Evolutionary conservation across 2,888 invertebrate genomes (phyloP).

Genomic region (Eupithecia inturbata): DNA sequence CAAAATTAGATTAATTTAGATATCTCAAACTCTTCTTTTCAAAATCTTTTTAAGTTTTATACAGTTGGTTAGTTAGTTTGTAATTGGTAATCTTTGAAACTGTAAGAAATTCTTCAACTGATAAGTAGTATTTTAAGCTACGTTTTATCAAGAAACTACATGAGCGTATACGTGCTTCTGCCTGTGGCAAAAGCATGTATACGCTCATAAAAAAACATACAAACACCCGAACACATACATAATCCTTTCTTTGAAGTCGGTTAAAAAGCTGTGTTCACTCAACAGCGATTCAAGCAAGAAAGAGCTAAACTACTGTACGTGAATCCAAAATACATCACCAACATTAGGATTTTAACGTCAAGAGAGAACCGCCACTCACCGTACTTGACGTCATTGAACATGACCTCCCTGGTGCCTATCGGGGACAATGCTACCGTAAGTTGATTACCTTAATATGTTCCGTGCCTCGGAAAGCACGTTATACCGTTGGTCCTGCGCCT

Average conservation of each 20-base stretch:
- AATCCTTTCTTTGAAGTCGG: no score
- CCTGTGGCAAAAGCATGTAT: background rate
- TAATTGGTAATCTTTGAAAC: no score
- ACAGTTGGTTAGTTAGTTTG: no score
- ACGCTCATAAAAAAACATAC: no score
- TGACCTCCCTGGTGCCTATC: conserved; percentile 15
- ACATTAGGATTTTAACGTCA: conserved; percentile 27
- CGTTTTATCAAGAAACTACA: background rate
- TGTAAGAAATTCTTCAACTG: no score
- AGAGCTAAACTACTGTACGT: conserved; percentile 31
- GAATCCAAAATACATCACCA: conserved; percentile 35
- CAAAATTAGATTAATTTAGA: no score
- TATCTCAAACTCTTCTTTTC: no score
- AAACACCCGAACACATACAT: no score
- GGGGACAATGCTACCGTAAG: conserved; percentile 38
- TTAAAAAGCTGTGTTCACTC: conserved; percentile 7
- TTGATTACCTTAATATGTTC: background rate
- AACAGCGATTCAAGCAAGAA: conserved; percentile 39
- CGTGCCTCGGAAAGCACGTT: no score
- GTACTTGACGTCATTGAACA: conserved; percentile 33
- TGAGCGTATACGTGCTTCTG: no score
- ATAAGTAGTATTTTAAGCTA: background rate
- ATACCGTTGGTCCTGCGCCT: no score
- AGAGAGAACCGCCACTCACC: conserved; percentile 33
- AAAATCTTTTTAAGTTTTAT: no score